Conservation (phyloP, 2,888 invertebrate species). For the Morinoia aosen region DNA sequence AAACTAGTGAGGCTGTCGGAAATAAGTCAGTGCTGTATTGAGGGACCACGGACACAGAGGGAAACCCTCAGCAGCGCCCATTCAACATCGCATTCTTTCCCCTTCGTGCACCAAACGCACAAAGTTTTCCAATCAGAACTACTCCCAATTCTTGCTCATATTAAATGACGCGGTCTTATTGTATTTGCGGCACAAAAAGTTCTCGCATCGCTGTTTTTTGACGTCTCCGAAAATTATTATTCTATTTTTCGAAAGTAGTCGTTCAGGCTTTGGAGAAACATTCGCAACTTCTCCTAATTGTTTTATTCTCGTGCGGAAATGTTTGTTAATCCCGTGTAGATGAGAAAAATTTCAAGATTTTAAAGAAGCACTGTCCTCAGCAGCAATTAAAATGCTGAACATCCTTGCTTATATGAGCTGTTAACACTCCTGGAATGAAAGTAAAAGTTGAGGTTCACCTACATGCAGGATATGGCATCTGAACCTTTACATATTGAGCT, state of each 20-base stretch:
- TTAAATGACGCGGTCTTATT: neutral
- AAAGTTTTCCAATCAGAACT: conserved; percentile 10
- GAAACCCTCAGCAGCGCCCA: neutral
- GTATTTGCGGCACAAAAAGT: neutral
- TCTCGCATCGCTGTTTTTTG: neutral
- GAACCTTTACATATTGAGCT: no score
- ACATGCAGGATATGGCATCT: no score
- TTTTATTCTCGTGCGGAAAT: neutral
- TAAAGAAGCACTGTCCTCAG: neutral
- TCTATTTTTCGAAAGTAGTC: neutral
- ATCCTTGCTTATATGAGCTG: neutral
- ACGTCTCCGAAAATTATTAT: neutral
- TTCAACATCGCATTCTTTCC: neutral
- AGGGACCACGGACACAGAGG: neutral
- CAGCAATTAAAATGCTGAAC: neutral
- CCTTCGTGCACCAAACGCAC: neutral
- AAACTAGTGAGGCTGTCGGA: neutral
- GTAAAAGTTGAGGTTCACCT: no score
- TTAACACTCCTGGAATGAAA: no score
- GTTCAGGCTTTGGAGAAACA: neutral
- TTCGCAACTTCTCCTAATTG: neutral
- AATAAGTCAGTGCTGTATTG: neutral
- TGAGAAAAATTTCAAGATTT: neutral
- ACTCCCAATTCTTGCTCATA: conserved; percentile 12
- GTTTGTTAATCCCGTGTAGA: neutral